Conservation (phyloP, 2,113 vertebrate species). For the Helogale parvula region DNA sequence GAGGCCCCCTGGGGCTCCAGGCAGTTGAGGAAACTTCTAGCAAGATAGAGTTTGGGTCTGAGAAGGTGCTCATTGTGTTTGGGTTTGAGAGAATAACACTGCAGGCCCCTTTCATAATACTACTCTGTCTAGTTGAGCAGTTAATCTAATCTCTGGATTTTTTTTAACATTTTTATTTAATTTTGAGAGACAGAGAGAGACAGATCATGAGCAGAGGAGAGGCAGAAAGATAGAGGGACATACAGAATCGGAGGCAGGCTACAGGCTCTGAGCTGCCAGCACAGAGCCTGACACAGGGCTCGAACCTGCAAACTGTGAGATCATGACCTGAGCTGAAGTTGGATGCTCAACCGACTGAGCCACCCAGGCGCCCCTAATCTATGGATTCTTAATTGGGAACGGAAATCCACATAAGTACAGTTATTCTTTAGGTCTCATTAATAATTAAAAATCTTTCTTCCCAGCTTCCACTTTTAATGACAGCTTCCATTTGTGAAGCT, state of each 20-base stretch:
- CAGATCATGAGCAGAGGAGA: too few species aligned
- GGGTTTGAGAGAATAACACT: background rate
- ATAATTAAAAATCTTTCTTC: slow-evolving; percentile 54
- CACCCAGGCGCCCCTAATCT: background rate
- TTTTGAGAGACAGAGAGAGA: too few species aligned
- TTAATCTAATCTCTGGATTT: slow-evolving; percentile 27
- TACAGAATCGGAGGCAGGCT: too few species aligned
- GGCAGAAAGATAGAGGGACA: too few species aligned
- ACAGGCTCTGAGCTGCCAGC: too few species aligned
- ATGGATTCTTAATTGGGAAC: slow-evolving; percentile 17
- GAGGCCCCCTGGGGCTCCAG: background rate
- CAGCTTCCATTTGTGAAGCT: background rate
- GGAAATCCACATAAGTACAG: slow-evolving; percentile 36
- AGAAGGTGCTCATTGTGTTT: background rate
- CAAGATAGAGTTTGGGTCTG: background rate
- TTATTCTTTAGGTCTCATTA: background rate
- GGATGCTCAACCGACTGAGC: too few species aligned
- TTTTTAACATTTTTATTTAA: too few species aligned
- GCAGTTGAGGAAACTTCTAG: background rate
- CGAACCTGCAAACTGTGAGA: too few species aligned
- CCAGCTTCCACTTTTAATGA: slow-evolving; percentile 49
- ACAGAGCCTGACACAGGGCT: too few species aligned
- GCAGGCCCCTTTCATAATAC: background rate
- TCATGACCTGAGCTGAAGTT: too few species aligned
- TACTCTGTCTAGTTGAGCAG: background rate